Evolutionary conservation across 2,888 invertebrate species (phyloP).

Genomic region (Synergus umbraculus): DNA sequence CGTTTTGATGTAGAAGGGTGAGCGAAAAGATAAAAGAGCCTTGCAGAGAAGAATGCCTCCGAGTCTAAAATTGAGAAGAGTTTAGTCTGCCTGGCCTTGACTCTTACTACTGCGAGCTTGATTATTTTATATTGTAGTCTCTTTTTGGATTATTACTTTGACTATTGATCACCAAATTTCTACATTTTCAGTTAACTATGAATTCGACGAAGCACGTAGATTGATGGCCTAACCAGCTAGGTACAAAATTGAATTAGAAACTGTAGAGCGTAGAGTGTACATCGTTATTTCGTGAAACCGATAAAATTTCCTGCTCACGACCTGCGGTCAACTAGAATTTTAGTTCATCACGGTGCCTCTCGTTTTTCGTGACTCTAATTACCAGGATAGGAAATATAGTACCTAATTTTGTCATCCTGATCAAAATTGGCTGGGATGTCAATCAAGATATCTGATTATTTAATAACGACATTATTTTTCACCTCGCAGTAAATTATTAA

Average conservation of each 20-base stretch:
- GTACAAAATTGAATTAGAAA: not conserved
- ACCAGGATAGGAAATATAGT: not conserved
- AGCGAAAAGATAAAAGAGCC: conserved; percentile 47
- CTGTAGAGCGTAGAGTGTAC: not conserved
- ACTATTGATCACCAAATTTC: not conserved
- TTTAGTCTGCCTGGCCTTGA: not conserved
- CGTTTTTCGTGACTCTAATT: not conserved
- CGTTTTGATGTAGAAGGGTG: not conserved
- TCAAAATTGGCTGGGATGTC: not conserved
- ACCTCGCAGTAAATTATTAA: not conserved
- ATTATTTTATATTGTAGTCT: not conserved
- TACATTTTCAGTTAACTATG: not conserved
- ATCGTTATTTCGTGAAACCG: not conserved
- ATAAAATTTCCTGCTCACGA: not conserved
- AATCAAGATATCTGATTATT: not conserved
- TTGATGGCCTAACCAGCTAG: not conserved
- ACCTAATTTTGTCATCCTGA: not conserved
- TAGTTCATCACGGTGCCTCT: too few relatives aligned
- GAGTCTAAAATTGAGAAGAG: conserved; percentile 36
- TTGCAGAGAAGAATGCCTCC: conserved; percentile 37
- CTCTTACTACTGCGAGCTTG: not conserved
- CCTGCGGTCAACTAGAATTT: not conserved
- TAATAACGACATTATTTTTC: not conserved
- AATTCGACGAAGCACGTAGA: not conserved
- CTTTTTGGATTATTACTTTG: not conserved